Conservation (phyloP, 2,888 invertebrate species). For the Ophion ellenae region DNA sequence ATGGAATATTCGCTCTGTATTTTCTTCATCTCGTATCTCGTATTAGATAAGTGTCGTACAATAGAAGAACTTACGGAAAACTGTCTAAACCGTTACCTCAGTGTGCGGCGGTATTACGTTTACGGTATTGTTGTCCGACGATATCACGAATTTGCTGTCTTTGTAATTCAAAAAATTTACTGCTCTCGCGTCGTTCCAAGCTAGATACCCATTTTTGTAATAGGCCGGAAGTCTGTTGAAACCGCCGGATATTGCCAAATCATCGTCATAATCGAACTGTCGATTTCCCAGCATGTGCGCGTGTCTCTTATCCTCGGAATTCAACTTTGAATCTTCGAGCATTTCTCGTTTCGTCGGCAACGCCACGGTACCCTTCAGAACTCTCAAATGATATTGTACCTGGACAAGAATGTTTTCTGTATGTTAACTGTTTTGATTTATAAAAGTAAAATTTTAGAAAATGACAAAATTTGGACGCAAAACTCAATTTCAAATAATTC, state of each 20-base stretch:
- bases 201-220: conserved; percentile 73
- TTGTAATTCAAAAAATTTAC: conserved; percentile 74
- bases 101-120: conserved; percentile 13
- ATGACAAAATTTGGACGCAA: background rate
- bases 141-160: conserved; percentile 71
- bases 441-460: background rate
- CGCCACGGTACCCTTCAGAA: conserved; percentile 85
- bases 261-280: conserved; percentile 84
- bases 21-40: background rate
- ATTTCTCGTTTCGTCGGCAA: conserved; percentile 88
- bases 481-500: too few relatives aligned
- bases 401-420: conserved; percentile 75
- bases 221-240: conserved; percentile 79
- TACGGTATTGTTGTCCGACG: conserved; percentile 71
- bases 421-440: background rate
- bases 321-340: conserved; percentile 86
- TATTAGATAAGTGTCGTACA: background rate
- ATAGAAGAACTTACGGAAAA: background rate
- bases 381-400: conserved; percentile 87
- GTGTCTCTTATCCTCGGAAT: conserved; percentile 82
- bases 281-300: conserved; percentile 81
- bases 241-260: conserved; percentile 81
- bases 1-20: background rate
- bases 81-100: background rate
- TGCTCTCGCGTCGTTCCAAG: conserved; percentile 68